A percentile compares a stretch with the other conserved stretches of the same genome.
These are phyloP conservation scores for Sinhomidia bicolor DNA, from an alignment of 2,888 invertebrate species.

Conservation along the genomic window DNA sequence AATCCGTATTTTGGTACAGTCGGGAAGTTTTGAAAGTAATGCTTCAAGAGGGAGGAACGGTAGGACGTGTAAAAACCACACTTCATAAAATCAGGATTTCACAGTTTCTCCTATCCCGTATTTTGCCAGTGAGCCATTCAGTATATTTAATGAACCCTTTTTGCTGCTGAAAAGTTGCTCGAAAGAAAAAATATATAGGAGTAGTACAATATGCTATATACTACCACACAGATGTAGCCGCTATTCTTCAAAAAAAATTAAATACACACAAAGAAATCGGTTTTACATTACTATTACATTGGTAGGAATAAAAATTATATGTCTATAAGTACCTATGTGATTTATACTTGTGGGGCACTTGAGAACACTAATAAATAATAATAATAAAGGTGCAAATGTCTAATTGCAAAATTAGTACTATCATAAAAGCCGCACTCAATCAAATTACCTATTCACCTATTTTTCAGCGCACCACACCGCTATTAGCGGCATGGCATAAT, in stretches of 20 bases:
- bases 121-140: conserved; percentile 52
- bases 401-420: conserved; percentile 19
- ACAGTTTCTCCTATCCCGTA: conserved; percentile 52
- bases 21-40: conserved; percentile 47
- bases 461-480: background rate
- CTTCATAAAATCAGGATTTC: conserved; percentile 51
- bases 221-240: background rate
- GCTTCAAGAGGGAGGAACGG: conserved; percentile 25
- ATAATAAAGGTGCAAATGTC: background rate
- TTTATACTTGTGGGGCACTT: background rate
- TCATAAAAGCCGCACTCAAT: background rate
- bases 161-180: background rate
- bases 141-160: conserved; percentile 30
- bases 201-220: background rate
- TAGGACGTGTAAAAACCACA: conserved; percentile 42
- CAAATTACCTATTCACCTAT: conserved; percentile 16
- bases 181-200: background rate
- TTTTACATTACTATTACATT: no score
- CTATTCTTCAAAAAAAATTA: background rate
- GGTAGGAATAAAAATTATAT: no score
- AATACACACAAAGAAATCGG: no score
- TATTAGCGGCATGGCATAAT: background rate
- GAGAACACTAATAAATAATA: background rate
- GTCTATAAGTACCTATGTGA: background rate
- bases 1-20: conserved; percentile 24